These are phyloP conservation scores for Musca domestica DNA, from an alignment of 1,140 invertebrate species.

Conservation along the genomic window DNA sequence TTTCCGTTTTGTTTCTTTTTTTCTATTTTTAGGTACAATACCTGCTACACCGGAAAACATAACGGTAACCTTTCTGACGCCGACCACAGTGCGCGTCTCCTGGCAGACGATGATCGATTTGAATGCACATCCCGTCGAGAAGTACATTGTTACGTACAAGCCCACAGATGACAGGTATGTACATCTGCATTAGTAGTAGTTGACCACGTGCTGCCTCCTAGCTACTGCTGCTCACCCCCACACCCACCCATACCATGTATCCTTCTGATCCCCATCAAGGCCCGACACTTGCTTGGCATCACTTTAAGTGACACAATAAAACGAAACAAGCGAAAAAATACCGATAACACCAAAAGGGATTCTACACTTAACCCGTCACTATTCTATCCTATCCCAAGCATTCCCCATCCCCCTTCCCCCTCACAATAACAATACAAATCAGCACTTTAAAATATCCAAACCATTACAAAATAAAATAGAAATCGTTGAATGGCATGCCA, in stretches of 20 bases:
- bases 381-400: too few species aligned
- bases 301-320: not conserved
- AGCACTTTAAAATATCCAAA: too few species aligned
- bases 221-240: not conserved
- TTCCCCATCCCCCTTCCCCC: too few species aligned
- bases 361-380: too few species aligned
- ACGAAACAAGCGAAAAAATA: too few species aligned
- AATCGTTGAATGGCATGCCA: too few species aligned
- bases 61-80: conserved; percentile 79
- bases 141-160: conserved; percentile 78
- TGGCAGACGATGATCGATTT: conserved; percentile 75
- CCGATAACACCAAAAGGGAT: too few species aligned
- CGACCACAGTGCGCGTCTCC: conserved; percentile 75
- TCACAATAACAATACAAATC: too few species aligned
- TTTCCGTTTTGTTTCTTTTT: conserved; percentile 2
- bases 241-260: not conserved
- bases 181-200: conserved; percentile 23
- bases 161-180: conserved; percentile 53
- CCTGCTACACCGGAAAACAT: conserved; percentile 78
- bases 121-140: conserved; percentile 65
- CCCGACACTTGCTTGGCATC: not conserved
- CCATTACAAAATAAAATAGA: too few species aligned
- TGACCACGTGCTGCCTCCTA: too few species aligned
- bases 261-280: not conserved
- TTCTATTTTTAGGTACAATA: conserved; percentile 65